Base-by-base conservation (phyloP, 2,888 invertebrate genomes). In the Caenorhabditis virilis region DNA sequence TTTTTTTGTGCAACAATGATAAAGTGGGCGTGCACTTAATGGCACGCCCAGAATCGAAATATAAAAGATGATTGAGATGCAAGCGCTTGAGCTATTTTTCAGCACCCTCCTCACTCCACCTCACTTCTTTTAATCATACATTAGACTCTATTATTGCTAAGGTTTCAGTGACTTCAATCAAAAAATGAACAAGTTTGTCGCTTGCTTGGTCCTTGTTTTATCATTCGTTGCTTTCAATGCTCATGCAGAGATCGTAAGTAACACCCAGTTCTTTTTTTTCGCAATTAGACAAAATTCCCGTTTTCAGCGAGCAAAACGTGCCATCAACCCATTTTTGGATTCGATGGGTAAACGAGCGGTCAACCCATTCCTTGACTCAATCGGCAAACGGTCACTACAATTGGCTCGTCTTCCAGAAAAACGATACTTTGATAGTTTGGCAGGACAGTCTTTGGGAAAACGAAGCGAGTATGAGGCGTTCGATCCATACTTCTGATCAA, bases 301-400 rank as follows among this genome's bases (percentile, higher is more conserved):
- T 15, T 53, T 66, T 30, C 50, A 75, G 75, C 49, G 72, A 48
- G 60, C 66, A 26, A 64, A 68, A 51, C 64, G 76, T 39, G 78
- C 78, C 20, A 77, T 79, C 60, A 79, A 79, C 42, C 79, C 79
- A n/a, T 79, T 79, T 58, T 64, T 79, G 54, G 79, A 79, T 47
- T 79, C 79, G 18, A 73, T 72, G 71, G 74, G 74, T 15, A 78
- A 78, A 39, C 70, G 78, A 27, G 77, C 76, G 9, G 68, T 79
- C 41, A 79, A 79, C 62, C 78, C 78, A 9, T 79, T 79, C 68
- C 39, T 79, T 38, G 79, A 79, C 52, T 78, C 77, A 9, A 70
- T 79, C 39, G 79, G 78, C 36, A 79, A 79, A 54, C 50, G 71
- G 53, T 63, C 66, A 25, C 38, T 50, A 39, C 20, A 26, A 3